Evolutionary conservation across 1,140 invertebrate genomes (phyloP).

Genomic region (Drosophila santomea): DNA sequence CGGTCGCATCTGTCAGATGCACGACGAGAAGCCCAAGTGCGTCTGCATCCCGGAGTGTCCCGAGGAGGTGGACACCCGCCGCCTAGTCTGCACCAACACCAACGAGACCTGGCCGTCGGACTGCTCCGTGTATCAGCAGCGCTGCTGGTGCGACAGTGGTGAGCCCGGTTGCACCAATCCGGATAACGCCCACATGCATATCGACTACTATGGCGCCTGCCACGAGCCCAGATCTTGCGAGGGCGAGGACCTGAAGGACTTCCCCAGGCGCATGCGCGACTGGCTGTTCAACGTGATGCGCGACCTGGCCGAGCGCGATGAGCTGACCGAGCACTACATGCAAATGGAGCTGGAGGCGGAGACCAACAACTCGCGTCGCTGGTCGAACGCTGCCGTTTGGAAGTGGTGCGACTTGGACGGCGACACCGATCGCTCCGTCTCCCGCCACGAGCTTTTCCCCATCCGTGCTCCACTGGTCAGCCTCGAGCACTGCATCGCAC

Average conservation of each 20-base stretch:
- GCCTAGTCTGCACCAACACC: constrained; percentile 95
- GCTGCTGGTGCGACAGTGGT: constrained; percentile 93
- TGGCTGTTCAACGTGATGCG: constrained; percentile 99
- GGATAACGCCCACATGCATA: constrained; percentile 94
- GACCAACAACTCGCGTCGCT: constrained; percentile 91
- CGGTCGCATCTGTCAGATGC: constrained; percentile 93
- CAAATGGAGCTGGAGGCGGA: constrained; percentile 95
- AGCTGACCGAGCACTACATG: constrained; percentile 93
- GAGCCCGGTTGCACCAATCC: constrained; percentile 89
- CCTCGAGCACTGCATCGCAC: constrained; percentile 96
- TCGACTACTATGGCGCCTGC: constrained; percentile 96
- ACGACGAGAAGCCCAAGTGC: constrained; percentile 91
- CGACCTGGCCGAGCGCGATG: constrained; percentile 95
- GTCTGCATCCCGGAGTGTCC: constrained; percentile 94
- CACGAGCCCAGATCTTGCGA: constrained; percentile 91
- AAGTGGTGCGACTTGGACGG: constrained; percentile 98
- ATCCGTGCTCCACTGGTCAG: constrained; percentile 96
- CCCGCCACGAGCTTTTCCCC: constrained; percentile 97
- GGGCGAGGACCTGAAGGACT: constrained; percentile 94
- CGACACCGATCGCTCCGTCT: constrained; percentile 93
- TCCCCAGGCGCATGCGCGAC: constrained; percentile 96
- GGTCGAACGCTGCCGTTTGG: constrained; percentile 97
- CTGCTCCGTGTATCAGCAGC: constrained; percentile 95
- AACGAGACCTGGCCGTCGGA: constrained; percentile 97
- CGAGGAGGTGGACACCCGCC: constrained; percentile 90